Evolutionary conservation across 2,113 vertebrate genomes (phyloP), one percentile per base, ranked within the genome.

Genomic region (Rhea pennata): DNA sequence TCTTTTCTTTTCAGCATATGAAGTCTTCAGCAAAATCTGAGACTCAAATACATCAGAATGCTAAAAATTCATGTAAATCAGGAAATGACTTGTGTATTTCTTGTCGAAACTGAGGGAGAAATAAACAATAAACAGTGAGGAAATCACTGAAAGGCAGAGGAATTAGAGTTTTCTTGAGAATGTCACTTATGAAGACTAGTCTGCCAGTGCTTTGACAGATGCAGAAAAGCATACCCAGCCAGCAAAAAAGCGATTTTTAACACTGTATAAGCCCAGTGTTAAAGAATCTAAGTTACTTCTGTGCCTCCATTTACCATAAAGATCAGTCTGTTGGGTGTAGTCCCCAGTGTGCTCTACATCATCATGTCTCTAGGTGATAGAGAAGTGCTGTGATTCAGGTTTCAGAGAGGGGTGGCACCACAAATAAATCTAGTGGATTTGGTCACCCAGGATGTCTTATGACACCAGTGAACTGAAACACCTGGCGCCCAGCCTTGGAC

Each of bases 241-340:
- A 91, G 61, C 21, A 95, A 90, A 83, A 93, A 96, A 92, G 56
- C 44, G 79, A 72, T 92, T 96, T 96, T 93, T 80, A 96, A 88
- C 51, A 71, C 76, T 56, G 20, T 64, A n/a, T 87, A 90, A 95
- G 77, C 83, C 87, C 76, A 80, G n/a, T 67, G 54, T 79, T 93
- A 73, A 90, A 92, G 92, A 90, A 91, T 90, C 69, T 76, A 53
- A 70, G 78, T 70, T 90, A 90, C 59, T 93, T 90, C 72, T 12
- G 3, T 74, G 65, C 79, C 69, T 95, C 75, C 59, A 26, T 87
- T 76, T 87, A 62, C 85, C 85, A 58, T 91, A 93, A 95, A 90
- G 92, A 76, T 91, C 84, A 77, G 31, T 74, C 86, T 86, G 83
- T 88, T 88, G 59, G 4, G 0, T 42, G 15, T 12, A 93, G 69